Percentiles rank a stretch among this genome's conserved stretches.
These are phyloP conservation scores for Motacilla alba DNA, from an alignment of 2,113 vertebrate species.

Conservation along the genomic window DNA sequence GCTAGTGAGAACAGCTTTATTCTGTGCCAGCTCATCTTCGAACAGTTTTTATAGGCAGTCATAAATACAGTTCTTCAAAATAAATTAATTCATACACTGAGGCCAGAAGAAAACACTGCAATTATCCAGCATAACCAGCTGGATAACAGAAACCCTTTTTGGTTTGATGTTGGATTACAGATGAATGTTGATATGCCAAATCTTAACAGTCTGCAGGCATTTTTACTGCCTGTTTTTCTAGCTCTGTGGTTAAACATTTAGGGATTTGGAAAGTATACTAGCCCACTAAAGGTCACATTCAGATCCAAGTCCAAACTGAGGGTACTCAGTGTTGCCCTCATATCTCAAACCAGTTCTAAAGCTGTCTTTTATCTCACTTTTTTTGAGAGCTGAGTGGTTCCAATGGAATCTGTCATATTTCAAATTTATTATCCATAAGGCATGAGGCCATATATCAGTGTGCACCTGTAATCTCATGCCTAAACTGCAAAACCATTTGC, in stretches of 20 bases:
- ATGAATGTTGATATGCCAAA: not conserved
- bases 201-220: not conserved
- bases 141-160: not conserved
- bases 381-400: not conserved
- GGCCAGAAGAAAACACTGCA: not conserved
- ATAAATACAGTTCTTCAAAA: not conserved
- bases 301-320: not conserved
- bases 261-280: not conserved
- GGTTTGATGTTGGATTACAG: not conserved
- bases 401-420: not conserved
- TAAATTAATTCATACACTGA: not conserved
- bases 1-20: not conserved
- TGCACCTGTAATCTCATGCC: not conserved
- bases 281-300: not conserved
- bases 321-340: not conserved
- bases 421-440: not conserved
- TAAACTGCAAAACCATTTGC: not conserved
- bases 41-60: not conserved
- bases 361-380: not conserved
- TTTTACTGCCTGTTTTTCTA: not conserved
- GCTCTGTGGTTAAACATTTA: not conserved
- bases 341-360: not conserved
- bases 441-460: not conserved
- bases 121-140: not conserved
- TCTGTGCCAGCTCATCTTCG: not conserved